Conservation (phyloP, 2,113 vertebrate genomes). For the Paracyprichromis sp. region DNA sequence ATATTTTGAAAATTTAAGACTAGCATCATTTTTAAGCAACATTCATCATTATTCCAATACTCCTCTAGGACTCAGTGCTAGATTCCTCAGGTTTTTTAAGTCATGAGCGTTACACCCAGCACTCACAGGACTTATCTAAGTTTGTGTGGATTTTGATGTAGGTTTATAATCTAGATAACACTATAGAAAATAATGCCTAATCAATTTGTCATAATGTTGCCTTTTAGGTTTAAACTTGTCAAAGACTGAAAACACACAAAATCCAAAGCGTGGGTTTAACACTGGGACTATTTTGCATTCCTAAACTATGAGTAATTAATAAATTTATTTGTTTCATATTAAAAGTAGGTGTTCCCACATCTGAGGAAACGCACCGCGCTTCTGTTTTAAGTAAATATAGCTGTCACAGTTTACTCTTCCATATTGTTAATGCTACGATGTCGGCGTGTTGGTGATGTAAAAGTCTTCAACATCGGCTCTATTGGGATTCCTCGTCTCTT, state of each 20-base stretch:
- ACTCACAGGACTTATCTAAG: neutral
- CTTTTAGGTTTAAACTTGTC: neutral
- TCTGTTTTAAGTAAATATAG: conserved; percentile 4
- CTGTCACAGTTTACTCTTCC: neutral
- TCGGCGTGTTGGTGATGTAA: neutral
- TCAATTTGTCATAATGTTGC: neutral
- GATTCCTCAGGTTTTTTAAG: neutral
- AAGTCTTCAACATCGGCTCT: neutral
- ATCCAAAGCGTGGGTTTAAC: neutral
- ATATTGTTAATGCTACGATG: neutral
- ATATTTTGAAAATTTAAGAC: neutral
- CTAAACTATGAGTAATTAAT: neutral
- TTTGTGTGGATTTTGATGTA: neutral
- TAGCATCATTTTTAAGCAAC: neutral
- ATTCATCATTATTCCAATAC: neutral
- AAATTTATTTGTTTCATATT: neutral
- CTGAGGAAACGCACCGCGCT: neutral
- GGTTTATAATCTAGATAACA: neutral
- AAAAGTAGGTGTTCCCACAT: neutral
- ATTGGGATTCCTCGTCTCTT: neutral
- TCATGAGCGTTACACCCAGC: neutral
- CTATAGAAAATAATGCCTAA: neutral
- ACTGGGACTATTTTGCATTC: neutral
- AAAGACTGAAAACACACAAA: neutral
- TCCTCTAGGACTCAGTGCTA: neutral